These are phyloP conservation scores for Aspidiotus rigidus DNA, from an alignment of 2,888 invertebrate genomes.

Conservation along the genomic window DNA sequence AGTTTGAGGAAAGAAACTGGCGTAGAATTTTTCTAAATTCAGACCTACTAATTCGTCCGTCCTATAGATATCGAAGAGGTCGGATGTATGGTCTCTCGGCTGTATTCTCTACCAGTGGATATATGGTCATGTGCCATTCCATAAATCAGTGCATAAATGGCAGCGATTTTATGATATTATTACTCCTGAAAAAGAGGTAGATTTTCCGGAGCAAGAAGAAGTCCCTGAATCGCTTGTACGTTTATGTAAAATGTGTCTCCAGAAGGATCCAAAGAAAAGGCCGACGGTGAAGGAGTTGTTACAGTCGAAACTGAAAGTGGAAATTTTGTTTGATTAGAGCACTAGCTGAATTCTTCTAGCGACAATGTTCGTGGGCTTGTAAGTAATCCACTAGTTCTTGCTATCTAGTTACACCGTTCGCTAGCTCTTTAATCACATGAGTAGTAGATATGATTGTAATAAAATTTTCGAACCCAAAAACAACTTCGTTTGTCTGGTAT, in stretches of 20 bases:
- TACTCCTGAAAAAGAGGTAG: constrained; percentile 61
- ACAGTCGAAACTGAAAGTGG: background rate
- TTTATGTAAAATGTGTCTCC: constrained; percentile 62
- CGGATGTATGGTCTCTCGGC: constrained; percentile 96
- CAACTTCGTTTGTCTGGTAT: too few species aligned
- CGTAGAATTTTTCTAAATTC: background rate
- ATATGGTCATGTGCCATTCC: constrained; percentile 84
- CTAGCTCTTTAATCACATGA: too few species aligned
- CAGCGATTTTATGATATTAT: constrained; percentile 70
- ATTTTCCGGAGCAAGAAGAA: constrained; percentile 53
- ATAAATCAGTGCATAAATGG: constrained; percentile 61
- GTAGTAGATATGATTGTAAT: too few species aligned
- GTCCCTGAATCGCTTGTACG: constrained; percentile 53
- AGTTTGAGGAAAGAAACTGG: background rate
- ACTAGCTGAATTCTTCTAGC: too few species aligned
- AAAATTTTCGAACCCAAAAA: too few species aligned
- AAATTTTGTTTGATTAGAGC: too few species aligned
- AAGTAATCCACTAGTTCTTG: too few species aligned
- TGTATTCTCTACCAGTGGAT: constrained; percentile 90
- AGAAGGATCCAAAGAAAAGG: constrained; percentile 59
- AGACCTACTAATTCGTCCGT: constrained; percentile 4
- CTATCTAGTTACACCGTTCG: too few species aligned
- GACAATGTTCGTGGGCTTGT: too few species aligned
- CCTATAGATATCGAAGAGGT: constrained; percentile 72
- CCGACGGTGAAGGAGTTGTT: constrained; percentile 68